Percentiles rank a stretch among this genome's conserved stretches.
These are phyloP conservation scores for Cephus runcator DNA, from an alignment of 2,888 invertebrate genomes.

Conservation along the genomic window DNA sequence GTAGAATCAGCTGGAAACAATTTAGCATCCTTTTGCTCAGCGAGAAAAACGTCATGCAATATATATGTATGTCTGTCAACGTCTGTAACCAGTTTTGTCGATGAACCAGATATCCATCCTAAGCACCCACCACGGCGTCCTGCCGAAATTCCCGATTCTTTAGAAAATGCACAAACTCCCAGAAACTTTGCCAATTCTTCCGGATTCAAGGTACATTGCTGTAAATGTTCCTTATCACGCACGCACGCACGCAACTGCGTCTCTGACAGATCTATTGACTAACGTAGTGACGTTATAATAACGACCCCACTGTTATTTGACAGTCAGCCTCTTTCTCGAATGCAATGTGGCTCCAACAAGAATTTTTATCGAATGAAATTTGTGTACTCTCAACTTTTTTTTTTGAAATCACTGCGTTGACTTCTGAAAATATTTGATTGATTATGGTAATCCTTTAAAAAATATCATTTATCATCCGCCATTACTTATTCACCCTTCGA, in stretches of 20 bases:
- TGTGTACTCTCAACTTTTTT: neutral
- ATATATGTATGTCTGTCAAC: constrained; percentile 4
- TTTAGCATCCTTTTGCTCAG: constrained; percentile 14
- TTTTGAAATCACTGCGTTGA: too few species aligned
- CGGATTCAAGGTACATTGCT: constrained; percentile 4
- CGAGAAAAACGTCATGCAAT: constrained; percentile 1
- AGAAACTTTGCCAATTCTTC: constrained; percentile 2
- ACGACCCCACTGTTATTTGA: neutral
- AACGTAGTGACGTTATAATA: constrained; percentile 26
- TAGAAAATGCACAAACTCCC: neutral
- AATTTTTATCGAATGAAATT: neutral
- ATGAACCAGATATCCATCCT: constrained; percentile 34
- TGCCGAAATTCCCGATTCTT: neutral
- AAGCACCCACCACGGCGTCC: neutral
- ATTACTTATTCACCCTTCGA: neutral
- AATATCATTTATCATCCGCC: neutral
- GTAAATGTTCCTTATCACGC: constrained; percentile 14
- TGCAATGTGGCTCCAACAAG: neutral
- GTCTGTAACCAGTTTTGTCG: constrained; percentile 20
- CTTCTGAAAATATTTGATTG: too few species aligned
- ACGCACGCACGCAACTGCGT: constrained; percentile 14
- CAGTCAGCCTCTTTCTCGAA: neutral
- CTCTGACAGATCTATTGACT: constrained; percentile 36
- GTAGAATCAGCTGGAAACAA: constrained; percentile 40
- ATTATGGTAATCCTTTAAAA: neutral